Percentiles rank a stretch among this genome's conserved stretches.
These are phyloP conservation scores for Saccostrea echinata DNA, from an alignment of 1,140 invertebrate species.

Conservation along the genomic window DNA sequence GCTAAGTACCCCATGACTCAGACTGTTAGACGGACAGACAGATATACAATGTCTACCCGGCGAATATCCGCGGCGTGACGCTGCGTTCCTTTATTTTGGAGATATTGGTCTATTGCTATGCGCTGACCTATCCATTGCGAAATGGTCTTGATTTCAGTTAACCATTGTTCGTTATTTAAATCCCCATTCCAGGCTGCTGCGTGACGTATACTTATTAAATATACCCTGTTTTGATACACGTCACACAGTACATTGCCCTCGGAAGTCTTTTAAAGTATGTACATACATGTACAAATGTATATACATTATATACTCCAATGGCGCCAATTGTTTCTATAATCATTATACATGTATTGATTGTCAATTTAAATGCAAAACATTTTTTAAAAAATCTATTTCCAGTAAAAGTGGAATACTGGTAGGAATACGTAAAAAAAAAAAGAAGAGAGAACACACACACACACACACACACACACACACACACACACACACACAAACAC, in stretches of 20 bases:
- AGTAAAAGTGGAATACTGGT: too few species aligned
- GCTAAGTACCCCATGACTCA: not conserved
- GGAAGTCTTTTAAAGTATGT: too few species aligned
- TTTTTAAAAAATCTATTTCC: too few species aligned
- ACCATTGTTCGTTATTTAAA: constrained; percentile 2
- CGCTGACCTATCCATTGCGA: constrained; percentile 7
- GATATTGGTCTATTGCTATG: constrained; percentile 11
- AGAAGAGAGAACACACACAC: too few species aligned
- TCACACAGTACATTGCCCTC: not conserved
- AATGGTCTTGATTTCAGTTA: not conserved
- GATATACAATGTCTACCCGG: not conserved
- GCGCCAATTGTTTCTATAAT: too few species aligned
- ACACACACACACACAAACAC: too few species aligned
- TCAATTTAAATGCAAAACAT: too few species aligned
- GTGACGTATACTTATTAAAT: not conserved
- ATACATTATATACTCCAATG: too few species aligned
- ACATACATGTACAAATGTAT: too few species aligned
- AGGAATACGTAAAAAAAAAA: too few species aligned
- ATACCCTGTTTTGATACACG: not conserved
- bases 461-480: too few species aligned
- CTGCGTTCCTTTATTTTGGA: not conserved
- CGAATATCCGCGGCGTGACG: not conserved
- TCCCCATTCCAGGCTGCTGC: not conserved
- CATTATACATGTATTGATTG: too few species aligned
- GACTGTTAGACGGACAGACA: not conserved